Conservation (phyloP, 2,888 invertebrate species). For the Drosophila histrio region DNA sequence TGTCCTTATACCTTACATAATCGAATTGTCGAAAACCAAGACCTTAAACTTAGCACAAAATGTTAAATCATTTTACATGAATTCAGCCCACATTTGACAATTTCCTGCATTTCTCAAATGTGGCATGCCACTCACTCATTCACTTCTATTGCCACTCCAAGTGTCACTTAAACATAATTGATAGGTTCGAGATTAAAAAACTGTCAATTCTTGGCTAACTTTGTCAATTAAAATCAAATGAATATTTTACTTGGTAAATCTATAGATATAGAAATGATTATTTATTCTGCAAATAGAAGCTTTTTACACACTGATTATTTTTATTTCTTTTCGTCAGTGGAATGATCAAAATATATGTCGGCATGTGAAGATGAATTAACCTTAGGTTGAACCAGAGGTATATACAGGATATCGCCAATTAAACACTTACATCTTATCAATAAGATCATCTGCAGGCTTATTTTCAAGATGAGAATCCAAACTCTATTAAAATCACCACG, state of each 20-base stretch:
- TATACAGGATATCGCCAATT: no score
- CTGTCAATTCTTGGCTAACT: conserved; percentile 3
- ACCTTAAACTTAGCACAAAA: conserved; percentile 9
- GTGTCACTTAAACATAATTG: conserved; percentile 48
- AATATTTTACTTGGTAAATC: neutral
- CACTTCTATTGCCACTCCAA: conserved; percentile 26
- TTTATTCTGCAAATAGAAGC: neutral
- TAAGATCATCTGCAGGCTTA: no score
- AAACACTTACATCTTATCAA: no score
- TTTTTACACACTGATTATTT: neutral
- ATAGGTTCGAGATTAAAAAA: conserved; percentile 17
- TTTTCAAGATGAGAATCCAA: no score
- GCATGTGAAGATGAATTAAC: no score
- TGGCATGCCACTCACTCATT: conserved; percentile 29
- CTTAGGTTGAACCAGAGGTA: no score
- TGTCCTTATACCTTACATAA: conserved; percentile 32
- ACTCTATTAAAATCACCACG: no score
- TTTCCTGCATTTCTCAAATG: neutral
- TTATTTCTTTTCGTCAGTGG: no score
- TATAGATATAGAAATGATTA: neutral
- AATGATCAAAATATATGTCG: no score
- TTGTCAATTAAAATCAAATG: conserved; percentile 1
- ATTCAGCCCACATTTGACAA: conserved; percentile 21
- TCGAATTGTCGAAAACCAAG: conserved; percentile 38
- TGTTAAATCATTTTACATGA: conserved; percentile 62